Base-by-base conservation (phyloP, 2,113 vertebrate genomes). In the Neopipo cinnamomea region DNA sequence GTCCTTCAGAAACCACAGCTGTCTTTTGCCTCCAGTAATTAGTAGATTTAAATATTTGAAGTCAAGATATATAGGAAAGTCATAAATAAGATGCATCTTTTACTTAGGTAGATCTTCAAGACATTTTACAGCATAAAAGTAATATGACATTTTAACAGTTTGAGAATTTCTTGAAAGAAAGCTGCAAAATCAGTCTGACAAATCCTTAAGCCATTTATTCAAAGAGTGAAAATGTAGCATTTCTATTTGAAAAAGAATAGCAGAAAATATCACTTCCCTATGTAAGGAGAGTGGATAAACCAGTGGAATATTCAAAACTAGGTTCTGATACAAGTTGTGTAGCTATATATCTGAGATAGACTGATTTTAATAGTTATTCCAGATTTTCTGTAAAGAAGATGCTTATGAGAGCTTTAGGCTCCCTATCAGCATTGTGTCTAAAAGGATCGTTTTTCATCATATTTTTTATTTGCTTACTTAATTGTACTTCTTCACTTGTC, bases 151-250 rank as follows among this genome's bases (percentile, higher is more conserved):
- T 93, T 91, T 94, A 88, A 93, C 91, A 80, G 59, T 94, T 93
- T 87, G 77, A 56, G 56, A 90, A 72, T 92, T 93, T 96, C 63
- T 91, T 93, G 74, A 92, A 92, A 91, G 62, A 35, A 96, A 94
- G 58, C 77, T 86, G 44, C 37, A 95, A 88, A 95, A 92, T 66
- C 93, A 47, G 44, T 42, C 74, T 95, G 83, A 95, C 56, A 96
- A 93, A 88, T 92, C 63, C 80, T 88, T 87, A 85, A 86, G 74
- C 88, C 52, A 73, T 95, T 96, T 94, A 89, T 62, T 78, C 86
- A 73, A 13, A 85, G 28, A 80, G 44, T 42, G 27, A 92, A 95
- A 96, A 94, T 79, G 78, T 42, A 95, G 92, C 52, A 75, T 75
- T 91, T 85, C 46, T 95, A n/a, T 49, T 42, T 89, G 72, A 66